These are phyloP conservation scores for Anser cygnoides DNA, from an alignment of 2,113 vertebrate species.

Conservation along the genomic window DNA sequence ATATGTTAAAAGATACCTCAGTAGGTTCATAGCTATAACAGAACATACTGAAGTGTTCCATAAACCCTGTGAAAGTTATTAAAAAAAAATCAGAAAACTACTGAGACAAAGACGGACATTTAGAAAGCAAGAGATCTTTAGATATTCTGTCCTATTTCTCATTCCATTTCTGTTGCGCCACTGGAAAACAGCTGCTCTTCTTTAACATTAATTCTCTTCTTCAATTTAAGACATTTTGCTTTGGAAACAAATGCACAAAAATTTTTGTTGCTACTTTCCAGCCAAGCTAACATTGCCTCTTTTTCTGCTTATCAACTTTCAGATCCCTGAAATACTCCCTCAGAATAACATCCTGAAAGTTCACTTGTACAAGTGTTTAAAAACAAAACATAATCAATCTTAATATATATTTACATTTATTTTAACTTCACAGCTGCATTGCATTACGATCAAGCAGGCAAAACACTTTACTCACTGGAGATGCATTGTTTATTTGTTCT, in stretches of 20 bases:
- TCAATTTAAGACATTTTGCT: background rate
- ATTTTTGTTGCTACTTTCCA: background rate
- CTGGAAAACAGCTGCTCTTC: constrained; percentile 11
- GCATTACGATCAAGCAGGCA: background rate
- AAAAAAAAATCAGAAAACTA: background rate
- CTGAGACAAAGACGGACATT: background rate
- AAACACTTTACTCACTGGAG: constrained; percentile 75
- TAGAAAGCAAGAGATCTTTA: background rate
- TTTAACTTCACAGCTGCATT: constrained; percentile 25
- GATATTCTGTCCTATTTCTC: background rate
- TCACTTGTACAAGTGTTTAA: background rate
- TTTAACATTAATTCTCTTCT: background rate
- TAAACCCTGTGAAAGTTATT: background rate
- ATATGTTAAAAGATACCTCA: background rate
- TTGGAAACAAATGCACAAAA: constrained; percentile 8
- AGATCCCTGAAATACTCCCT: background rate
- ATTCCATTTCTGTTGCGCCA: background rate
- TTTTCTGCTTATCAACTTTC: background rate
- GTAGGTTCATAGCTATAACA: background rate
- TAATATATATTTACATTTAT: background rate
- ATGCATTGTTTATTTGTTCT: constrained; percentile 70
- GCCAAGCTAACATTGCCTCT: background rate
- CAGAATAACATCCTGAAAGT: background rate
- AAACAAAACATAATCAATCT: constrained; percentile 6
- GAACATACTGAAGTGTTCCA: background rate